These are phyloP conservation scores for Lithobates pipiens DNA, from an alignment of 2,797 vertebrate species.

Conservation along the genomic window DNA sequence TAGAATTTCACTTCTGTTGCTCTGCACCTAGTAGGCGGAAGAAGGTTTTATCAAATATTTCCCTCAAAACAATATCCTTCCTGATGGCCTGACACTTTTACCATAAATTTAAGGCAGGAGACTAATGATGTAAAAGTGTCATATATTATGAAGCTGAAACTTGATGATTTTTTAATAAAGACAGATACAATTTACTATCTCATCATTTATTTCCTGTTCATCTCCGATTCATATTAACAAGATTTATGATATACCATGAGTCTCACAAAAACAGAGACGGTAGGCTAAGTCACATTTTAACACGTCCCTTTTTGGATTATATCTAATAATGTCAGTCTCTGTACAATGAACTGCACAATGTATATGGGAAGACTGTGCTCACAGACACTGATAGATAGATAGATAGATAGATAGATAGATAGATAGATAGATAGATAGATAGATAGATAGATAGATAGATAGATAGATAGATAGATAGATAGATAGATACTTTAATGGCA, in stretches of 20 bases:
- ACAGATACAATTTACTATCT: constrained; percentile 1
- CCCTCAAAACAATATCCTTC: constrained; percentile 7
- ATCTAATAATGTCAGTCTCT: not conserved
- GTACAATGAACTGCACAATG: not conserved
- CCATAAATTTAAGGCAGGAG: constrained; percentile 18
- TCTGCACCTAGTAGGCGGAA: not conserved
- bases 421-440: no score
- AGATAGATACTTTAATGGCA: no score
- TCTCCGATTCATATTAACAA: not conserved
- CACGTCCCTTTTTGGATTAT: not conserved
- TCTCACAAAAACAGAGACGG: not conserved
- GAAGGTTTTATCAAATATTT: not conserved
- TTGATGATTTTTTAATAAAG: constrained; percentile 3
- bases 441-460: no score
- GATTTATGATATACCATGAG: not conserved
- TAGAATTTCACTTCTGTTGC: constrained; percentile 37
- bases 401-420: not conserved
- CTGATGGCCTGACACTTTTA: constrained; percentile 26
- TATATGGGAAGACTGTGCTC: no score
- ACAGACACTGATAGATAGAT: not conserved
- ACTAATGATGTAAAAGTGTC: constrained; percentile 5
- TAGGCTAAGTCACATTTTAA: not conserved
- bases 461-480: no score
- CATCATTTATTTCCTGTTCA: constrained; percentile 1
- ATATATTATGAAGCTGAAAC: not conserved